These are phyloP conservation scores for Drosophila parthenogenetica DNA, from an alignment of 2,888 invertebrate genomes.

Conservation along the genomic window DNA sequence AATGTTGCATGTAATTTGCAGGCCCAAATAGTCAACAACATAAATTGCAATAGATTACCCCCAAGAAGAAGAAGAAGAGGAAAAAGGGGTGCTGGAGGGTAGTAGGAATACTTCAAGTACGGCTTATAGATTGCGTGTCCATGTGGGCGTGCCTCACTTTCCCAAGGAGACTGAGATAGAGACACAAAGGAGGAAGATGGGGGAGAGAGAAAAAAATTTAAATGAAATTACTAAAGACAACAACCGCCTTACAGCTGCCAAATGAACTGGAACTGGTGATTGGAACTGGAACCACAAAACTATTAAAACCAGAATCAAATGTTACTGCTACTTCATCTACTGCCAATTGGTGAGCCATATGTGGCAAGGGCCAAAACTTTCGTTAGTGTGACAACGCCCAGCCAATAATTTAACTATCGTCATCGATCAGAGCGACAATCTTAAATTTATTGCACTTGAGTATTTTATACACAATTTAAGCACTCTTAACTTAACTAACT, in stretches of 20 bases:
- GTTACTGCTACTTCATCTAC: neutral
- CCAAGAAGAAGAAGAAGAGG: no score
- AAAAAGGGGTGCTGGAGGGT: neutral
- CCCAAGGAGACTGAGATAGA: slow-evolving; percentile 36
- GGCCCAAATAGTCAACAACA: slow-evolving; percentile 75
- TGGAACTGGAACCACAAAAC: slow-evolving; percentile 5
- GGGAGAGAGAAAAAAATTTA: slow-evolving; percentile 58
- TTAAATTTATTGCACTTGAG: neutral
- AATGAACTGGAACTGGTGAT: slow-evolving; percentile 46
- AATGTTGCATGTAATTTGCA: slow-evolving; percentile 74
- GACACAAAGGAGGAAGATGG: no score
- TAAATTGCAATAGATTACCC: slow-evolving; percentile 64
- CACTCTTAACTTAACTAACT: neutral
- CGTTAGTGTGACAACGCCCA: slow-evolving; percentile 36
- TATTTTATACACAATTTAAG: neutral
- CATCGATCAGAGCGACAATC: slow-evolving; percentile 4
- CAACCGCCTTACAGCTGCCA: slow-evolving; percentile 37
- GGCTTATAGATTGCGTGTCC: slow-evolving; percentile 63
- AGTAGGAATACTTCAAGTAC: slow-evolving; percentile 19
- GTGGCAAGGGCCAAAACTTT: slow-evolving; percentile 20
- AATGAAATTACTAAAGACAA: slow-evolving; percentile 56
- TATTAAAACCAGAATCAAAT: no score
- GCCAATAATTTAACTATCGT: neutral
- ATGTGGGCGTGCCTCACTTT: slow-evolving; percentile 76
- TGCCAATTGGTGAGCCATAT: neutral